Base-by-base conservation (phyloP, 2,113 vertebrate genomes). In the Chelonoidis abingdonii region DNA sequence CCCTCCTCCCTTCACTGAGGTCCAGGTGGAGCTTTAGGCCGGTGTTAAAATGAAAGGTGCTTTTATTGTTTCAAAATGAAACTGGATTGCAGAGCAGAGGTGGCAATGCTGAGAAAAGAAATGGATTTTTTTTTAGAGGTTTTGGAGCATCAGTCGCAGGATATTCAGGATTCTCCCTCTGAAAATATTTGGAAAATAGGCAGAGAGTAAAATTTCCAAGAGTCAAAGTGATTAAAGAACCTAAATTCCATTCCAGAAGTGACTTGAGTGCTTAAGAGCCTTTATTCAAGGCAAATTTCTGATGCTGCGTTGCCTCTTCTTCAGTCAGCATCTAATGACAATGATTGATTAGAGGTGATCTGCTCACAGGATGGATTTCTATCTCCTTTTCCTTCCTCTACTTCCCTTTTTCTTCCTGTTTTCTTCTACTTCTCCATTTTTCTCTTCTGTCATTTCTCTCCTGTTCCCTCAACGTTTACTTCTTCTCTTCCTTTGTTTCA, bases 1-100 rank as follows among this genome's bases (percentile, higher is more conserved):
- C 22, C 4, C 8, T 87, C 59, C 41, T 87, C 10, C 44, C 57
- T 84, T 14, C 41, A 2, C 0, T 84, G 83, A 88, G 35, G 17
- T 76, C 35, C 13, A 84, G 69, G 3, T 75, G 3, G 0, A 1
- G 22, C 35, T 47, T 80, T 65, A 6, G 27, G 31, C 22, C 62
- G 13, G 65, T 10, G 90, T 86, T 65, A 49, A 5, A 24, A 5
- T 0, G 24, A 50, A 83, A 80, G 80, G 82, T 82, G 69, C 35
- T 38, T 44, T 88, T 85, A 6, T 59, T 65, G 41, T 88, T 69
- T 87, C 47, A 44, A 52, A 56, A 35, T 83, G 89, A 56, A 85
- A 65, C 83, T 7, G 11, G n/a, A 49, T 69, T 76, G 75, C 91
- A 56, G 89, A 87, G 19, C 78, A 79, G 56, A 93, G 82, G 22